These are phyloP conservation scores for Periplaneta americana DNA, from an alignment of 1,140 invertebrate genomes.

Conservation along the genomic window DNA sequence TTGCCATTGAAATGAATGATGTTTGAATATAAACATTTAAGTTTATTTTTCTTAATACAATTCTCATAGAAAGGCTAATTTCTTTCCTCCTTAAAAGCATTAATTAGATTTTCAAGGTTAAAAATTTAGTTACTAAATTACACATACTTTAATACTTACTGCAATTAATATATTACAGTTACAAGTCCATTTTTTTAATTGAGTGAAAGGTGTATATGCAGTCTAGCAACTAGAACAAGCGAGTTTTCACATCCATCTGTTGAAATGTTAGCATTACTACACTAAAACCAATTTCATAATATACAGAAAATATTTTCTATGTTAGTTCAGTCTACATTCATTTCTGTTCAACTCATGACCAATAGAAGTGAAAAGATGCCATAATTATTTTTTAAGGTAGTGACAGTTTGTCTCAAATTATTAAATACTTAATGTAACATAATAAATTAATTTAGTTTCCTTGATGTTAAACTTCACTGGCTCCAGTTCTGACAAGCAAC, in stretches of 20 bases:
- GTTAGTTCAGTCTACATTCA: background rate
- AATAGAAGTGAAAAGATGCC: background rate
- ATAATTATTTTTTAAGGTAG: background rate
- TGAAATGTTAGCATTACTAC: background rate
- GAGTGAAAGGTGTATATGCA: background rate
- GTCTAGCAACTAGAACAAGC: background rate
- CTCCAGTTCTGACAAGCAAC: background rate
- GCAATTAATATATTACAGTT: too few relatives aligned
- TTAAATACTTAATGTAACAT: background rate
- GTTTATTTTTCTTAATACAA: too few relatives aligned
- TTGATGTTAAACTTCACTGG: background rate
- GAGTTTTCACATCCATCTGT: background rate
- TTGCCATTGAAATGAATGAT: too few relatives aligned
- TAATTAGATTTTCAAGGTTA: too few relatives aligned
- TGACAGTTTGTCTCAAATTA: background rate
- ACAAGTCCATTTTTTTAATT: too few relatives aligned
- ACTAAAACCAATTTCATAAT: background rate
- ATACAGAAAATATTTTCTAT: background rate
- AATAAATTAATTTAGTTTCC: background rate
- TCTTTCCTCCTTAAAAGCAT: too few relatives aligned
- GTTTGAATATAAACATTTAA: too few relatives aligned
- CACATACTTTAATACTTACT: too few relatives aligned
- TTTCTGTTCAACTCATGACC: background rate
- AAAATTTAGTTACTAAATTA: too few relatives aligned
- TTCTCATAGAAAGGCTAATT: too few relatives aligned